Conservation (phyloP, 35 echinoderm and acorn worm genomes). For the Holothuria glaberrima region DNA sequence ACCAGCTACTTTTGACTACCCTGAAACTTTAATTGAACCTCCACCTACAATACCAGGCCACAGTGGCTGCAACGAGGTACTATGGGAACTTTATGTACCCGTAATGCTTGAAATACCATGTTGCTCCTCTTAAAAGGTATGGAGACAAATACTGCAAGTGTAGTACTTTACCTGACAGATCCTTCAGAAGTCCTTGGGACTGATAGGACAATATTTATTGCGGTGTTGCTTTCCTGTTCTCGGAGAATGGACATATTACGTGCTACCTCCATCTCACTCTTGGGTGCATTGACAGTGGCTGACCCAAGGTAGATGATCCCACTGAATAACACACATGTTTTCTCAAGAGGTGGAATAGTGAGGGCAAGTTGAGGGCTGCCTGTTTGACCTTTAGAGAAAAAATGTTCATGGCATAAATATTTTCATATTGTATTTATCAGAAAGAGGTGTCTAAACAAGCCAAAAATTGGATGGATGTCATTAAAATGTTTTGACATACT, state of each 20-base stretch:
- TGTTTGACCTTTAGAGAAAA: neutral
- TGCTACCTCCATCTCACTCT: conserved; percentile 88
- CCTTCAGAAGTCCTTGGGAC: conserved; percentile 96
- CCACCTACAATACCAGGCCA: too few species aligned
- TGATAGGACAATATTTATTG: conserved; percentile 92
- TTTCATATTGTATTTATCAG: too few species aligned
- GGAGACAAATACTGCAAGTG: neutral
- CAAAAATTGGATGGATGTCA: too few species aligned
- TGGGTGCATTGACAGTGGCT: conserved; percentile 90
- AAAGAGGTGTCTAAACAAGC: too few species aligned
- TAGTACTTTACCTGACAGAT: conserved; percentile 76
- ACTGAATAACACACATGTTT: conserved; percentile 85
- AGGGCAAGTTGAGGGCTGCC: neutral
- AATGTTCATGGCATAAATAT: too few species aligned
- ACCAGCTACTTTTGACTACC: too few species aligned
- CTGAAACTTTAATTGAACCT: too few species aligned
- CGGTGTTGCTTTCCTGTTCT: conserved; percentile 79
- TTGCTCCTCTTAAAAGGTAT: too few species aligned
- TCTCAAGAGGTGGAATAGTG: conserved; percentile 72
- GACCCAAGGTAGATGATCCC: conserved; percentile 97
- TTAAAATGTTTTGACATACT: too few species aligned
- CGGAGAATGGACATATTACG: conserved; percentile 93
- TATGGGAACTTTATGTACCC: too few species aligned
- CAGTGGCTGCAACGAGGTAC: too few species aligned
- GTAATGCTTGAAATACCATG: too few species aligned